Evolutionary conservation across 2,113 vertebrate genomes (phyloP), one percentile per base, ranked within the genome.

Genomic region (Noturus placidus): DNA sequence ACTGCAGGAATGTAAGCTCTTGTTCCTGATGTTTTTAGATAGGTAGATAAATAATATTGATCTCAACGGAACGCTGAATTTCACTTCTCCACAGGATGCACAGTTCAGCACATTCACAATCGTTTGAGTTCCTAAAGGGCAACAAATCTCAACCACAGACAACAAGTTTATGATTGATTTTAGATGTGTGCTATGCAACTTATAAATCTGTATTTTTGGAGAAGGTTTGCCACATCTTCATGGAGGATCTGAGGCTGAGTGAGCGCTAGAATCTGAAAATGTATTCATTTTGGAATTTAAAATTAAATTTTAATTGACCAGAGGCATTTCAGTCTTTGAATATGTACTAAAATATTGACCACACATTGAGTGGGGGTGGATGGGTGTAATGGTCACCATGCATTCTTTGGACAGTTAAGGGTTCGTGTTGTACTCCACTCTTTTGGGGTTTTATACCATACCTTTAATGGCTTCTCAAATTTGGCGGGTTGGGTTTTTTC

Each of bases 101-200:
- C 59, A 69, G 65, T 87, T 83, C 82, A 86, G 79, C 50, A 88
- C 80, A 19, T 78, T 87, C 35, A 52, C 50, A 86, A 87, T 70
- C 25, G 27, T 87, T 59, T 17, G 27, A 77, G 79, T 57, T 88
- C 69, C 59, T 83, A 56, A 35, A 77, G 54, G 83, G 69, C 82
- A 59, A 86, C 69, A 84, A 82, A 89, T 88, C 86, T 54, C 46
- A 52, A 87, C 46, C 86, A 85, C 78, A 42, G 17, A 85, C 84
- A 87, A 88, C 57, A 77, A 27, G n/a, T 63, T 86, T 79, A 88
- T 54, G 80, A 85, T 90, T 84, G 56, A 90, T 79, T 67, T 78
- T 70, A 57, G 15, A 65, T 33, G 14, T 67, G 14, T 86, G 50
- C 20, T 74, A 50, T 85, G 33, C 22, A 50, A n/a, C 56, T 59